phyloP scores from a whole-genome alignment of 2,113 vertebrate genomes.

The Prunella fulvescens region DNA sequence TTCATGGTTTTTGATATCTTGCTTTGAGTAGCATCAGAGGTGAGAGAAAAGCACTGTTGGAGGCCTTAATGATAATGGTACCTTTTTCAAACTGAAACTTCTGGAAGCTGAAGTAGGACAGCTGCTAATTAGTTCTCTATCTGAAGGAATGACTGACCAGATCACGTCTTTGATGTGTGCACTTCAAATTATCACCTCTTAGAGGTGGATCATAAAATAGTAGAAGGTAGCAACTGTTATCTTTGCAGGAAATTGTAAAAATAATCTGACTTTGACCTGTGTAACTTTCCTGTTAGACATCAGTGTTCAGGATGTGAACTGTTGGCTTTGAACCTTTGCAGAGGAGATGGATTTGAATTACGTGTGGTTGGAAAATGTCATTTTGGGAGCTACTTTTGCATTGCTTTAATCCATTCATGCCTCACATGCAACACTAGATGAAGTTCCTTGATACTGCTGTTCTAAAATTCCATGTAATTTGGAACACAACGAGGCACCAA shows the following conservation, averaged over 20 bases:
- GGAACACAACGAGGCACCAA: neutral
- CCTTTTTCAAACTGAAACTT: neutral
- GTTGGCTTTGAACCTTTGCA: neutral
- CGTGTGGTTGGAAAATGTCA: neutral
- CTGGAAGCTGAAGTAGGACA: slow-evolving; percentile 29
- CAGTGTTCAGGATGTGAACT: neutral
- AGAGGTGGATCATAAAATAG: neutral
- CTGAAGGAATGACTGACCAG: neutral
- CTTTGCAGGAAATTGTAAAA: neutral
- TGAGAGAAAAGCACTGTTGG: neutral
- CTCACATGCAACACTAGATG: neutral
- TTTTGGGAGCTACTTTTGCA: neutral
- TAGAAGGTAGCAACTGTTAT: neutral
- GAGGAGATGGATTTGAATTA: neutral
- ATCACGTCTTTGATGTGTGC: neutral
- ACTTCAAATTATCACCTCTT: neutral
- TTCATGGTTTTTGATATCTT: neutral
- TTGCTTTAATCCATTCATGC: neutral
- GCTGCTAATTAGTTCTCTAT: neutral
- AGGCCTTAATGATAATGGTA: neutral
- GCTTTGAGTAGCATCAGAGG: neutral
- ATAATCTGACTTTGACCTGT: slow-evolving; percentile 16
- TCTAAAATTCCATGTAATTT: neutral
- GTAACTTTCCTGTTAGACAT: neutral
- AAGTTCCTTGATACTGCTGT: neutral